Conservation (phyloP, 2,888 invertebrate species). For the Allacma fusca region DNA sequence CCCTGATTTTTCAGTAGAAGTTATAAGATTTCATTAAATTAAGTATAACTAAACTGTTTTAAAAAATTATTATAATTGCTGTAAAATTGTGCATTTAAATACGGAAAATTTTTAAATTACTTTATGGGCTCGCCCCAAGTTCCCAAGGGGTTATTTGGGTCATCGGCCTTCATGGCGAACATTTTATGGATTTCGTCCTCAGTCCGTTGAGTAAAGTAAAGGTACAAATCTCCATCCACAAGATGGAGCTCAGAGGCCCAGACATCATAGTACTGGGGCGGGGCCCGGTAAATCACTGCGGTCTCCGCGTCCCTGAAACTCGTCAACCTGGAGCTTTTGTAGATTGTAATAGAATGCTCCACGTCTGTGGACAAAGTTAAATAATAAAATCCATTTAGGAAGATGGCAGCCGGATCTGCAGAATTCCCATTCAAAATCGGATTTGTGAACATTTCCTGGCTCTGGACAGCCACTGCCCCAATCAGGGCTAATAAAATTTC, state of each 20-base stretch:
- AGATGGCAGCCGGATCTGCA: slow-evolving; percentile 37
- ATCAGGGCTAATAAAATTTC: too few relatives aligned
- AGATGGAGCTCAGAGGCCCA: slow-evolving; percentile 53
- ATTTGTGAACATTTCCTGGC: slow-evolving; percentile 25
- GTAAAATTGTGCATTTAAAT: too few relatives aligned
- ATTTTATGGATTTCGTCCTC: slow-evolving; percentile 57
- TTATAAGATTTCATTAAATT: too few relatives aligned
- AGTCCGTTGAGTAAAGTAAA: slow-evolving; percentile 48
- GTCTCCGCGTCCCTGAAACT: slow-evolving; percentile 45
- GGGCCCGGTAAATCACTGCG: slow-evolving; percentile 41
- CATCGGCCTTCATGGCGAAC: slow-evolving; percentile 54
- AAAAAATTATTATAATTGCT: too few relatives aligned
- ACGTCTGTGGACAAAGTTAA: slow-evolving; percentile 44
- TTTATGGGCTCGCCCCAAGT: slow-evolving; percentile 49
- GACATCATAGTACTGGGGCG: slow-evolving; percentile 38
- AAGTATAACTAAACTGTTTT: too few relatives aligned
- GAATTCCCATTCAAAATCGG: slow-evolving; percentile 35
- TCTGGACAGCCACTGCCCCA: neutral
- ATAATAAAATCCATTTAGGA: slow-evolving; percentile 35
- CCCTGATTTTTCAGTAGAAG: too few relatives aligned
- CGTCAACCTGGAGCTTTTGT: slow-evolving; percentile 44
- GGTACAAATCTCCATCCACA: slow-evolving; percentile 51
- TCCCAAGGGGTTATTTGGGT: slow-evolving; percentile 54
- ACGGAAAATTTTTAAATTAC: slow-evolving; percentile 38
- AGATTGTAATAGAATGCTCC: slow-evolving; percentile 43